Percentiles rank a stretch among this genome's conserved stretches.
Evolutionary conservation across 2,888 invertebrate species (phyloP).

Genomic region (Dugesia japonica): DNA sequence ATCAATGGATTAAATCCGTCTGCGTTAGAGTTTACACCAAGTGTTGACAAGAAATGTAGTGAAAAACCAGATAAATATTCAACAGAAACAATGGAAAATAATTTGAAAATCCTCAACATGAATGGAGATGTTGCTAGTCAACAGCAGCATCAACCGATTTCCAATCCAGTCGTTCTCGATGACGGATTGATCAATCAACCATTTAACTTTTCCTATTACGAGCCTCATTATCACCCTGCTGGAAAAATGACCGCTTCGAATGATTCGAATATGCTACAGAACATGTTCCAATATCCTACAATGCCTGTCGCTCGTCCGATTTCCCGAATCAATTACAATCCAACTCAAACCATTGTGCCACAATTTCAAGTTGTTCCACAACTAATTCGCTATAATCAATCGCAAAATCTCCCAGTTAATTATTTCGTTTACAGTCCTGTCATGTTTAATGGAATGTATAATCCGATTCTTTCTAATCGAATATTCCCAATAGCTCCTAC

Average conservation of each 20-base stretch:
- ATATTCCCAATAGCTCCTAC: not conserved
- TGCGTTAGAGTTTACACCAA: not conserved
- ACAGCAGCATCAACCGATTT: not conserved
- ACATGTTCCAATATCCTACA: not conserved
- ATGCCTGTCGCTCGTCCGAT: not conserved
- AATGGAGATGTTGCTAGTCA: not conserved
- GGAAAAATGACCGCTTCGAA: not conserved
- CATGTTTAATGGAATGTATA: conserved; percentile 5
- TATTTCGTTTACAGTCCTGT: conserved; percentile 9
- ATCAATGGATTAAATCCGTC: conserved; percentile 5
- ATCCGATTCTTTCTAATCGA: not conserved
- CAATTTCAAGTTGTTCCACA: conserved; percentile 14
- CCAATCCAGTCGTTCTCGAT: not conserved
- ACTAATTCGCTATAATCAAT: conserved; percentile 1
- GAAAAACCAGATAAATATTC: not conserved
- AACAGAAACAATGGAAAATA: not conserved
- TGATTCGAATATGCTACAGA: not conserved
- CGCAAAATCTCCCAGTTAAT: not conserved
- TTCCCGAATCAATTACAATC: not conserved
- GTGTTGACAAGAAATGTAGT: not conserved
- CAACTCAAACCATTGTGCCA: conserved; percentile 1
- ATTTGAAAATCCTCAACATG: not conserved
- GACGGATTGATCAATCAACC: not conserved
- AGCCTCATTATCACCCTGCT: not conserved
- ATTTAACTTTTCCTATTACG: not conserved